These are phyloP conservation scores for Temnothorax curvispinosus DNA, from an alignment of 1,140 invertebrate genomes.

Conservation along the genomic window DNA sequence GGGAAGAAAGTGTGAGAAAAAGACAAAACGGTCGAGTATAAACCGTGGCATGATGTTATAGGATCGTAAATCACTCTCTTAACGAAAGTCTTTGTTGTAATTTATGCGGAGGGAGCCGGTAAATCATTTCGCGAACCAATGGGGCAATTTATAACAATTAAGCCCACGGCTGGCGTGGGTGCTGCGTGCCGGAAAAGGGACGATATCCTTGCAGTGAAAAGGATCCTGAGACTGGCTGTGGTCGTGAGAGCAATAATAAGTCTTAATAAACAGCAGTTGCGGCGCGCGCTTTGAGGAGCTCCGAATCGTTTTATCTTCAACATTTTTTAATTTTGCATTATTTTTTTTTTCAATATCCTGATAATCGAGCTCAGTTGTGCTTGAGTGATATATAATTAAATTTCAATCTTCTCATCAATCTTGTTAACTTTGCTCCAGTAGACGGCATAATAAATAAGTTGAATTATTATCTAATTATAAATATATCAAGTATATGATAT, in stretches of 20 bases:
- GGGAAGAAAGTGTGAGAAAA: not conserved
- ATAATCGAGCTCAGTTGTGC: not conserved
- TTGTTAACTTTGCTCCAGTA: not conserved
- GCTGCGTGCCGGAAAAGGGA: constrained; percentile 45
- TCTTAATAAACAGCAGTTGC: constrained; percentile 67
- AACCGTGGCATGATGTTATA: constrained; percentile 55
- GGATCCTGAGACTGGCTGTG: constrained; percentile 49
- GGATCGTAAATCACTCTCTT: constrained; percentile 84
- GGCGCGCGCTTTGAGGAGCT: constrained; percentile 45
- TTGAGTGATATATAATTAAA: not conserved
- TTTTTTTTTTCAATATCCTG: not conserved
- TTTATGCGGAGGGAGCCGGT: constrained; percentile 82
- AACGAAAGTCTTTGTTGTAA: constrained; percentile 84
- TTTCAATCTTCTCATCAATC: not conserved
- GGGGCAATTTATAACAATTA: constrained; percentile 85
- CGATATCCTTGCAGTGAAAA: constrained; percentile 54
- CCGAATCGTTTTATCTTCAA: constrained; percentile 9
- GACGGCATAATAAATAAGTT: not conserved
- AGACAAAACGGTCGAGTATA: constrained; percentile 31
- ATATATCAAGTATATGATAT: not conserved
- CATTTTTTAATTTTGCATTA: constrained; percentile 4
- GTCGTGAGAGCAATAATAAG: constrained; percentile 70
- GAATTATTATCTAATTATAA: not conserved
- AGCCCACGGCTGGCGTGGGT: constrained; percentile 58
- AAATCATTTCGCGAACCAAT: constrained; percentile 84